Evolutionary conservation across 2,113 vertebrate species (phyloP).

Genomic region (Casuarius casuarius): DNA sequence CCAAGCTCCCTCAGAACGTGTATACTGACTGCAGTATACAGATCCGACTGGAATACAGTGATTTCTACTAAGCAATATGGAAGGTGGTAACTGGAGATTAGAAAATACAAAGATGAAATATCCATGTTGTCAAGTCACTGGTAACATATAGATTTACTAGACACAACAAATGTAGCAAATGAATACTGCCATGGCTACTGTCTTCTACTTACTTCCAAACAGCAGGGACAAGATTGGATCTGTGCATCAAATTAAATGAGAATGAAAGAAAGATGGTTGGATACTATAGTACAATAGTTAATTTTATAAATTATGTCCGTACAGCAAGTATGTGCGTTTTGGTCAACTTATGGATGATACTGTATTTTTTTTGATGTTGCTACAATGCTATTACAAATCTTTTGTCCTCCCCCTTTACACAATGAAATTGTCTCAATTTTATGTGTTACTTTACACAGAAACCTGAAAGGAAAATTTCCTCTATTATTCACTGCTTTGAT

Average conservation of each 20-base stretch:
- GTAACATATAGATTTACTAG: neutral
- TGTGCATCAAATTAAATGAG: neutral
- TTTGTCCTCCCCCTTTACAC: neutral
- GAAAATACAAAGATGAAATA: neutral
- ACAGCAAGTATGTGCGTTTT: neutral
- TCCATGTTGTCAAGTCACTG: neutral
- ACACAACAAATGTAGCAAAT: neutral
- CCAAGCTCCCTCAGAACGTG: neutral
- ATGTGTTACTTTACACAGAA: neutral
- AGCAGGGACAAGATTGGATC: neutral
- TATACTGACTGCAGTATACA: neutral
- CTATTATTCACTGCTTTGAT: neutral
- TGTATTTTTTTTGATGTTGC: neutral
- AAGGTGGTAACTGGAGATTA: neutral
- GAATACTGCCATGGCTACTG: neutral
- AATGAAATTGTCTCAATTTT: neutral
- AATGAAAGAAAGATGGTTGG: too few relatives aligned
- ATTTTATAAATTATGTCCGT: neutral
- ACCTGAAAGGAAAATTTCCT: neutral
- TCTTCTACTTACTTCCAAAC: neutral
- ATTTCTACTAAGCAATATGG: neutral
- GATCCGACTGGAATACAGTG: neutral
- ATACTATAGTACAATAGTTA: too few relatives aligned
- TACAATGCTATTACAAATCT: neutral
- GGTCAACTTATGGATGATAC: neutral